Conservation (phyloP, 2,113 vertebrate species). For the Nothoprocta pentlandii region DNA sequence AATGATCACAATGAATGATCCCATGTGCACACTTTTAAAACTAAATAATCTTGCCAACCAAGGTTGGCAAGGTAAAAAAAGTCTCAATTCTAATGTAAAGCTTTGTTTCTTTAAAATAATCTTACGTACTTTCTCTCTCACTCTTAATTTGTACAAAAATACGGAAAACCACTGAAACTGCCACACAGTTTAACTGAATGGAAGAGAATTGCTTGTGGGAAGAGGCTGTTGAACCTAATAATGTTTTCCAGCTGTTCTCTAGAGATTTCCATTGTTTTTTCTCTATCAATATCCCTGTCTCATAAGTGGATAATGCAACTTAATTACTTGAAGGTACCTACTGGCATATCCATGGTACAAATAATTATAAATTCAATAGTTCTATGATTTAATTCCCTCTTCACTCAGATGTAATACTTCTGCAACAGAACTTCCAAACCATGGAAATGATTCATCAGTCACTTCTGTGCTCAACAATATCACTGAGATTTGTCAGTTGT, state of each 20-base stretch:
- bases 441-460: neutral
- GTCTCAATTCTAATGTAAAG: neutral
- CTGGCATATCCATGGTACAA: neutral
- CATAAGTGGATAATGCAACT: neutral
- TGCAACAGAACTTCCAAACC: neutral
- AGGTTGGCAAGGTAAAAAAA: neutral
- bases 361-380: neutral
- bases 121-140: too few relatives aligned
- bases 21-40: neutral
- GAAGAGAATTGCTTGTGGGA: neutral
- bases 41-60: neutral
- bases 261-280: neutral
- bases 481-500: neutral
- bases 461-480: neutral
- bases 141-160: too few relatives aligned
- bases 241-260: neutral
- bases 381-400: neutral
- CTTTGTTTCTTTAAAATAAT: too few relatives aligned
- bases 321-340: neutral
- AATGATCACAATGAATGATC: neutral
- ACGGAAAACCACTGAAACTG: neutral
- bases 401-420: neutral
- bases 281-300: neutral
- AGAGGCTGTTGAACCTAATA: neutral
- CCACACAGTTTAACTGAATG: neutral